Evolutionary conservation across 2,888 invertebrate genomes (phyloP).

Genomic region (Ennomos quercinarius): DNA sequence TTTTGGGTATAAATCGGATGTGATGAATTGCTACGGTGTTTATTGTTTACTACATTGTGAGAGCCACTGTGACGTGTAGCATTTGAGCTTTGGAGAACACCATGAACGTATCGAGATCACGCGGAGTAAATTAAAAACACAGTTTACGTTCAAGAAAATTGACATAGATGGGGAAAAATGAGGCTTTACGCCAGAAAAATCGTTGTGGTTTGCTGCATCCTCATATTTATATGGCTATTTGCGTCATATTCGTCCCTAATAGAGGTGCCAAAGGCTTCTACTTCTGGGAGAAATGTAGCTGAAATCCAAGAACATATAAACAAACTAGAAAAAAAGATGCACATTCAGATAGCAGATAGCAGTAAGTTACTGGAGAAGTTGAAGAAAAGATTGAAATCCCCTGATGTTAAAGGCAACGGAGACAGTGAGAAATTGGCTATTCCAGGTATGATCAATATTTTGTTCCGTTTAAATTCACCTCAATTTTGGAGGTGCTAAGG

Average conservation of each 20-base stretch:
- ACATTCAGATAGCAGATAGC: constrained; percentile 62
- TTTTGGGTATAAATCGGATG: constrained; percentile 1
- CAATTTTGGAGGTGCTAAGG: too few species aligned
- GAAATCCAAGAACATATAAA: constrained; percentile 61
- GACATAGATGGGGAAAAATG: constrained; percentile 55
- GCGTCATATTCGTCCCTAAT: constrained; percentile 61
- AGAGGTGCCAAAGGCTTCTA: constrained; percentile 50
- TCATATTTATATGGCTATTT: constrained; percentile 63
- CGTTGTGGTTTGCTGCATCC: constrained; percentile 49
- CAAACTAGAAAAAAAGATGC: constrained; percentile 57
- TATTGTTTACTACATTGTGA: constrained; percentile 39
- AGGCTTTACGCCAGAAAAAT: constrained; percentile 71
- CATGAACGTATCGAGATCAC: constrained; percentile 31
- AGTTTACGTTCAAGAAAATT: constrained; percentile 27
- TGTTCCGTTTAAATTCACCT: not conserved
- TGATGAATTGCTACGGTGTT: constrained; percentile 37
- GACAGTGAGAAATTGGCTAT: constrained; percentile 35
- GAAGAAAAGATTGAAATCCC: constrained; percentile 53
- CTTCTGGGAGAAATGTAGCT: constrained; percentile 38
- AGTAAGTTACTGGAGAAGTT: constrained; percentile 59
- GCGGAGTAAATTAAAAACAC: constrained; percentile 24
- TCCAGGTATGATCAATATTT: constrained; percentile 18
- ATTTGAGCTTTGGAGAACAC: constrained; percentile 31
- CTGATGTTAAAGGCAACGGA: constrained; percentile 34
- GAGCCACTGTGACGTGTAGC: constrained; percentile 32